Conservation (phyloP, 2,113 vertebrate genomes). For the Semicossyphus pulcher region DNA sequence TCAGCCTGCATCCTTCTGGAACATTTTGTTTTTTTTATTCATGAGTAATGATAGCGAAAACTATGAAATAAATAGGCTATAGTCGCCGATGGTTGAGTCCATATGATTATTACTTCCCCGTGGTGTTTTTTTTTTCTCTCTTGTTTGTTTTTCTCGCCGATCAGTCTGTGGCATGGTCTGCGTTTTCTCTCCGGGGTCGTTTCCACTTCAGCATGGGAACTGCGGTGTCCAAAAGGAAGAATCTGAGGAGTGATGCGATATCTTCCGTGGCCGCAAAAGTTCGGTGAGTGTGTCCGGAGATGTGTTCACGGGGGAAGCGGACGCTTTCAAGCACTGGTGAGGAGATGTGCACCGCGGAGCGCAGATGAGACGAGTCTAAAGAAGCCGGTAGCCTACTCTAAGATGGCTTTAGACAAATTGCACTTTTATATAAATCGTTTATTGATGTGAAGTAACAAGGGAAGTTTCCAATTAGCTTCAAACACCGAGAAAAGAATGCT, state of each 20-base stretch:
- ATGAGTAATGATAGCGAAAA: background rate
- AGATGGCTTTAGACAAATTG: no score
- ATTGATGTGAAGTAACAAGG: no score
- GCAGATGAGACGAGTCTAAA: no score
- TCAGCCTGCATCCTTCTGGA: background rate
- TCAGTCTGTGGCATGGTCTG: constrained; percentile 76
- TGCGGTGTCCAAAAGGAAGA: constrained; percentile 94
- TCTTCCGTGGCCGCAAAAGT: constrained; percentile 96
- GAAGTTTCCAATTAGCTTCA: no score
- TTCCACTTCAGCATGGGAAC: constrained; percentile 91
- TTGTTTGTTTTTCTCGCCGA: background rate
- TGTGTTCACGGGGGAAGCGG: background rate
- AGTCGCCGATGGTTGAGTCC: background rate
- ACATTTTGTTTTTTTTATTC: background rate
- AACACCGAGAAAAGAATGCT: no score
- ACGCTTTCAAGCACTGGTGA: background rate
- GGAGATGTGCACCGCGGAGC: no score
- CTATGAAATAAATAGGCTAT: background rate
- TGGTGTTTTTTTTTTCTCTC: background rate
- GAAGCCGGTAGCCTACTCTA: no score
- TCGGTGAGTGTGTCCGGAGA: constrained; percentile 83
- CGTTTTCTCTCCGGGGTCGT: constrained; percentile 56
- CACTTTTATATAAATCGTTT: no score
- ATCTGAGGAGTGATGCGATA: constrained; percentile 92
- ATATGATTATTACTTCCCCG: background rate